Percentiles rank a stretch among this genome's conserved stretches.
Conservation (phyloP, 2,888 invertebrate species). For the Synanthedon myopaeformis region DNA sequence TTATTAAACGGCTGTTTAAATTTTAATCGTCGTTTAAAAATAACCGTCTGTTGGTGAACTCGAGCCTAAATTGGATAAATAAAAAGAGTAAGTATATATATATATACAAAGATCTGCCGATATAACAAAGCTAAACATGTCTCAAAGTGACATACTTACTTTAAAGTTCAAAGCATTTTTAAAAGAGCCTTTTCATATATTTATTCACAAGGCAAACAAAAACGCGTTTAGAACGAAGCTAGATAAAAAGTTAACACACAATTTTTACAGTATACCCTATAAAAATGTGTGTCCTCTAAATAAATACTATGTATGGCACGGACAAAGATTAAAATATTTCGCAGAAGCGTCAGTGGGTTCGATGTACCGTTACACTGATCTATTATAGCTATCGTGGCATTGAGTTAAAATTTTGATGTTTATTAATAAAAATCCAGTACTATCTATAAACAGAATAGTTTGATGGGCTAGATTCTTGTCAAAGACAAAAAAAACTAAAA, state of each 20-base stretch:
- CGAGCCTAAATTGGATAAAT: constrained; percentile 22
- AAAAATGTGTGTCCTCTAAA: constrained; percentile 54
- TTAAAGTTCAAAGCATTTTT: constrained; percentile 47
- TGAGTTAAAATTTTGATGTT: no score
- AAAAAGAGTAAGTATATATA: constrained; percentile 54
- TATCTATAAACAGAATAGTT: no score
- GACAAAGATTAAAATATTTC: constrained; percentile 9
- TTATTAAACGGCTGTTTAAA: no score
- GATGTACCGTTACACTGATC: background rate
- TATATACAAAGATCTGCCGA: constrained; percentile 67
- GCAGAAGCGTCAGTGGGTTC: background rate
- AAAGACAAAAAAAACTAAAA: no score
- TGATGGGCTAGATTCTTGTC: no score
- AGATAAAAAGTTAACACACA: constrained; percentile 37
- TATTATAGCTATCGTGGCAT: no score
- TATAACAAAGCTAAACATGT: constrained; percentile 45
- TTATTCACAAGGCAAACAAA: constrained; percentile 54
- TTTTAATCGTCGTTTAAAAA: no score
- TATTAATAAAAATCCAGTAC: no score
- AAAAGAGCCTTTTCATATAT: constrained; percentile 45
- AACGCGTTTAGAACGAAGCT: constrained; percentile 34
- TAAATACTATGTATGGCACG: constrained; percentile 30
- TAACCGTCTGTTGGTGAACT: no score
- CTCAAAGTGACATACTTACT: constrained; percentile 23
- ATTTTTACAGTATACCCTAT: constrained; percentile 59